Evolutionary conservation across 2,888 invertebrate species (phyloP).

Genomic region (Hirtodrosophila trivittata): DNA sequence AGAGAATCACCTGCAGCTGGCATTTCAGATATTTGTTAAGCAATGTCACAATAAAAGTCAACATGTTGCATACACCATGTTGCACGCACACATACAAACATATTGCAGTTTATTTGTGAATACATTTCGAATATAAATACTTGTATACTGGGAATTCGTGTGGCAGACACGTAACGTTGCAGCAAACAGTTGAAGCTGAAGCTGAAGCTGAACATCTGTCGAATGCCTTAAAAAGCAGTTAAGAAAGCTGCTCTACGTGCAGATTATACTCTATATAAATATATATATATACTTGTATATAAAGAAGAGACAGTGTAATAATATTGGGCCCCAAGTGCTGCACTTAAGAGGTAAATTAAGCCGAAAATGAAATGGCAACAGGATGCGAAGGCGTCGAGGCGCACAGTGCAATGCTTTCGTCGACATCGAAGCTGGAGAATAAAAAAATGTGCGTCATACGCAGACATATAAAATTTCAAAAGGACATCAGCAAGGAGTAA

Average conservation of each 20-base stretch:
- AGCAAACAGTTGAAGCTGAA: conserved; percentile 1
- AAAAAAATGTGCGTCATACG: conserved; percentile 48
- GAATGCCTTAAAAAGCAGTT: conserved; percentile 11
- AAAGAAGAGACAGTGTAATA: conserved; percentile 39
- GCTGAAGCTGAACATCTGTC: conserved; percentile 22
- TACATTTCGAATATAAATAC: conserved; percentile 17
- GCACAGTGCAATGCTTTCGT: conserved; percentile 43
- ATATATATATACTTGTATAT: conserved; percentile 13
- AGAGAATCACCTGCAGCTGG: too few relatives aligned
- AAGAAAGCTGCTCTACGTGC: conserved; percentile 29
- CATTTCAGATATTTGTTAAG: conserved; percentile 24
- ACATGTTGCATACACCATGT: conserved; percentile 30
- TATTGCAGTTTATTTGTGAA: not conserved
- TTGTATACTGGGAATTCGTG: conserved; percentile 19
- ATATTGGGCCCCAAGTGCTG: conserved; percentile 44
- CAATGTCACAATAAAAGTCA: conserved; percentile 60
- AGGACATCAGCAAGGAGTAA: conserved; percentile 25
- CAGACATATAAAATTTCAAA: conserved; percentile 52
- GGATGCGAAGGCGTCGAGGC: conserved; percentile 27
- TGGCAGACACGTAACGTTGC: conserved; percentile 29
- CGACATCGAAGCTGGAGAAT: too few relatives aligned
- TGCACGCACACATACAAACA: not conserved
- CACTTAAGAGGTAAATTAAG: conserved; percentile 62
- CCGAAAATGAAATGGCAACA: conserved; percentile 46
- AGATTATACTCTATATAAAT: not conserved